A percentile compares a stretch with the other conserved stretches of the same genome.
phyloP scores from a whole-genome alignment of 2,888 invertebrate species.

The Colostygia pectinataria region DNA sequence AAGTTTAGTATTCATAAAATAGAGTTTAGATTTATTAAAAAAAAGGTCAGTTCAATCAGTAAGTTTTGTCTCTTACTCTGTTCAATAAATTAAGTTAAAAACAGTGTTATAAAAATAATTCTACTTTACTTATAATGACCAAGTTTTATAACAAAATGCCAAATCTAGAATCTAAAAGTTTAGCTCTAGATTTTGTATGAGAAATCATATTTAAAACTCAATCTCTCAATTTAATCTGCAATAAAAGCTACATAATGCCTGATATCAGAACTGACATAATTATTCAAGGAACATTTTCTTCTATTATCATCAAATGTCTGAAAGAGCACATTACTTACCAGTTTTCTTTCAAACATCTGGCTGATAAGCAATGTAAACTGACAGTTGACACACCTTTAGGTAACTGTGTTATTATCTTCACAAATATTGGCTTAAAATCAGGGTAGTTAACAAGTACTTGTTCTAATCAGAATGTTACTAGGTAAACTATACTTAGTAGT shows the following conservation, averaged over 20 bases:
- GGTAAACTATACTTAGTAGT: slow-evolving; percentile 3
- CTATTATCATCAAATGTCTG: not conserved
- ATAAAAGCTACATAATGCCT: not conserved
- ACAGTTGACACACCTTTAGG: slow-evolving; percentile 24
- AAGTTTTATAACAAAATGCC: no score
- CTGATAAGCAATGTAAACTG: slow-evolving; percentile 28
- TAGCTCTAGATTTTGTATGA: no score
- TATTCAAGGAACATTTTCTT: not conserved
- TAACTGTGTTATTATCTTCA: slow-evolving; percentile 16
- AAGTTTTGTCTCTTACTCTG: no score
- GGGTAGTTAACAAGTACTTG: slow-evolving; percentile 7
- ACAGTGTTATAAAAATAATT: no score
- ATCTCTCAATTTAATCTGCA: no score
- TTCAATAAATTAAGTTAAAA: no score
- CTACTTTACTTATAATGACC: no score
- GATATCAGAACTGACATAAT: not conserved
- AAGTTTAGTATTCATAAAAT: no score
- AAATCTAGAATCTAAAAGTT: no score
- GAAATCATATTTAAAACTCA: no score
- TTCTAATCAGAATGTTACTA: slow-evolving; percentile 6
- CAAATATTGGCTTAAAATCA: slow-evolving; percentile 15
- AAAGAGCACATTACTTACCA: slow-evolving; percentile 17
- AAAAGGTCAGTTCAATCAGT: no score
- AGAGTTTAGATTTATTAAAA: no score
- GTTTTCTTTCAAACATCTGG: slow-evolving; percentile 23